Conservation (phyloP, 1,140 invertebrate genomes). For the Nilaparvata lugens region DNA sequence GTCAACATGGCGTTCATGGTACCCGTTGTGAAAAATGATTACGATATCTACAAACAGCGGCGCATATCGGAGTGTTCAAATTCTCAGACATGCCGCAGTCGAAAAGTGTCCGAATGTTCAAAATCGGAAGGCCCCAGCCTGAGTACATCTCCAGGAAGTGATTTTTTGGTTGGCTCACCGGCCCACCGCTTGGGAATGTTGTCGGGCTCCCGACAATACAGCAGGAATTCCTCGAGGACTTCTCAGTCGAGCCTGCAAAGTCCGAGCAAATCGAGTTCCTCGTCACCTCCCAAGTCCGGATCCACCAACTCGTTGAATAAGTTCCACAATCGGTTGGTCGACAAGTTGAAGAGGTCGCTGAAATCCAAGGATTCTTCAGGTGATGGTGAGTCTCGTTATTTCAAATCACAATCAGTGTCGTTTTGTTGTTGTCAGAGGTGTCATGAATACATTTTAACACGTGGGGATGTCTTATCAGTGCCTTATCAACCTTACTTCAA, state of each 20-base stretch:
- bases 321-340: slow-evolving; percentile 73
- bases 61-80: slow-evolving; percentile 64
- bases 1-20: slow-evolving; percentile 83
- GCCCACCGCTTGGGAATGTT: slow-evolving; percentile 52
- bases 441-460: too few relatives aligned
- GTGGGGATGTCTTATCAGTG: too few relatives aligned
- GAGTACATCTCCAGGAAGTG: slow-evolving; percentile 59
- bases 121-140: slow-evolving; percentile 66
- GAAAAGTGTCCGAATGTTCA: slow-evolving; percentile 69
- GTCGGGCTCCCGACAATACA: slow-evolving; percentile 45
- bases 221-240: slow-evolving; percentile 43
- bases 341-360: slow-evolving; percentile 69
- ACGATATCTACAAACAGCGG: slow-evolving; percentile 79
- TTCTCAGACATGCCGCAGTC: slow-evolving; percentile 51
- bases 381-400: slow-evolving; percentile 13
- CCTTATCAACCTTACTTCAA: too few relatives aligned
- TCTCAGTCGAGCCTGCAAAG: slow-evolving; percentile 48
- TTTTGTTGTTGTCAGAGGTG: too few relatives aligned
- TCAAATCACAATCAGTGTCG: neutral
- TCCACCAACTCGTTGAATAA: slow-evolving; percentile 60
- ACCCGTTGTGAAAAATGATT: slow-evolving; percentile 86
- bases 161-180: slow-evolving; percentile 46
- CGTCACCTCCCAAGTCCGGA: slow-evolving; percentile 48
- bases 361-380: slow-evolving; percentile 49
- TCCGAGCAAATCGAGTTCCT: slow-evolving; percentile 44